These are phyloP conservation scores for Miniopterus natalensis DNA, from an alignment of 2,113 vertebrate species.

Conservation along the genomic window DNA sequence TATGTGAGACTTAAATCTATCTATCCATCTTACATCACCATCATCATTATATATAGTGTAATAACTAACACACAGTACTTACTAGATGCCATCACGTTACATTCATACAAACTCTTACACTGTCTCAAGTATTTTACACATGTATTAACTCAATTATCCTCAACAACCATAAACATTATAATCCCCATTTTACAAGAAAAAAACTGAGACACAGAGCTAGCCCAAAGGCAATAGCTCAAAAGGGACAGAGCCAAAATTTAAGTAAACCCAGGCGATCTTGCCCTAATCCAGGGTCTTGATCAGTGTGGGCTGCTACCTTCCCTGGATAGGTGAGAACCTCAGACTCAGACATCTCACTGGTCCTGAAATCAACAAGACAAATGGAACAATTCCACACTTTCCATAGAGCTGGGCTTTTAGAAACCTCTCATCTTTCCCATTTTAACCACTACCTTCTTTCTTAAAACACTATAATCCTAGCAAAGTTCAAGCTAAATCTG, in stretches of 20 bases:
- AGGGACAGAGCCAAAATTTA: background rate
- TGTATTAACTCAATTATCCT: background rate
- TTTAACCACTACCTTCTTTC: background rate
- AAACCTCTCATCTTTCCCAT: background rate
- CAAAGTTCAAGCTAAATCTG: background rate
- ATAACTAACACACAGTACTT: background rate
- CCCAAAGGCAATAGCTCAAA: background rate
- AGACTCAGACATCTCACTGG: background rate
- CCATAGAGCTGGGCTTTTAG: background rate
- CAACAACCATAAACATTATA: background rate
- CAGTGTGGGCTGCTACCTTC: background rate
- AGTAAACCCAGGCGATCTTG: background rate
- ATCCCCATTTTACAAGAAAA: slow-evolving; percentile 6
- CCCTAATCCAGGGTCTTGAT: background rate
- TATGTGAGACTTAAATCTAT: background rate
- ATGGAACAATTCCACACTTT: background rate
- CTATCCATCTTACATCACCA: background rate
- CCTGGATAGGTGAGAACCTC: background rate
- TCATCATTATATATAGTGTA: background rate
- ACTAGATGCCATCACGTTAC: background rate
- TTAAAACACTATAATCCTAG: background rate
- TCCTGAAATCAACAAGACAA: background rate
- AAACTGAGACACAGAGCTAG: background rate
- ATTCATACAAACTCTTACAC: background rate
- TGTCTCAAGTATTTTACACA: background rate